These are phyloP conservation scores for Procavia capensis DNA, from an alignment of 2,113 vertebrate species.

Conservation along the genomic window DNA sequence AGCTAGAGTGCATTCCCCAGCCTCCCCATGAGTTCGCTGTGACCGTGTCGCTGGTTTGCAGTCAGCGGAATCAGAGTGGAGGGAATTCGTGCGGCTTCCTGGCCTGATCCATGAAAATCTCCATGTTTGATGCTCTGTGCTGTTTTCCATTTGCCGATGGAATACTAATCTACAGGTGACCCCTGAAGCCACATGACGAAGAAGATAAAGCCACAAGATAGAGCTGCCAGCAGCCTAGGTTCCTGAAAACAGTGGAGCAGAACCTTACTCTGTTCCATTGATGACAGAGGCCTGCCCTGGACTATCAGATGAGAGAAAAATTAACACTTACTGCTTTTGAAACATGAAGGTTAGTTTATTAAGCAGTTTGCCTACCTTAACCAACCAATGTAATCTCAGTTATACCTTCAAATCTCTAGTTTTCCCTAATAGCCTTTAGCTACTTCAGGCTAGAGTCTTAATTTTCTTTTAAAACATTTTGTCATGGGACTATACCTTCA, in stretches of 20 bases:
- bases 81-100: not conserved
- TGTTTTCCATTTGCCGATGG: not conserved
- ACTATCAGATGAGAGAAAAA: not conserved
- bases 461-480: not conserved
- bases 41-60: not conserved
- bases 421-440: not conserved
- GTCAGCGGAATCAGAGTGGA: not conserved
- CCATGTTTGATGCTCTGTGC: not conserved
- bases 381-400: conserved; percentile 4
- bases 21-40: not conserved
- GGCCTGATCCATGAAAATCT: not conserved
- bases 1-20: not conserved
- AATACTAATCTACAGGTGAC: not conserved
- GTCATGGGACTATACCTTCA: not conserved
- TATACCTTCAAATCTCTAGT: not conserved
- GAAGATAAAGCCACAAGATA: not conserved
- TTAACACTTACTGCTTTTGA: not conserved
- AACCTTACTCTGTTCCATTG: not conserved
- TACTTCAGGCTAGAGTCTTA: not conserved
- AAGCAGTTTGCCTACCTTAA: not conserved
- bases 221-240: not conserved
- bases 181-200: not conserved
- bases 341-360: not conserved
- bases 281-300: not conserved
- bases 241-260: not conserved